These are phyloP conservation scores for Agriopis aurantiaria DNA, from an alignment of 2,888 invertebrate species.

Conservation along the genomic window DNA sequence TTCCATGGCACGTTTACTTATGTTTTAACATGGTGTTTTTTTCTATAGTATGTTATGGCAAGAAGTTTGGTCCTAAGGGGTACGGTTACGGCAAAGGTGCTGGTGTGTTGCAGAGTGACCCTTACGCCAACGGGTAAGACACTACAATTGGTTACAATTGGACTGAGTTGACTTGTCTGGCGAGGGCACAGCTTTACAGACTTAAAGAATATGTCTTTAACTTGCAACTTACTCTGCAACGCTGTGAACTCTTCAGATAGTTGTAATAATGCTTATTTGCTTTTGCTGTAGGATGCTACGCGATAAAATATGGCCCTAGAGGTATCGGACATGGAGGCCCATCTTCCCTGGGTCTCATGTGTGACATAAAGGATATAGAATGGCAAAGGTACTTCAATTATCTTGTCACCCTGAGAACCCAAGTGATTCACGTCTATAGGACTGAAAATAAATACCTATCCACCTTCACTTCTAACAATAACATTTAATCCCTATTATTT, in stretches of 20 bases:
- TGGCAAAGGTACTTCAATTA: conserved; percentile 88
- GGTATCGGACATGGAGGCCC: conserved; percentile 97
- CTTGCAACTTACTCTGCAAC: conserved; percentile 41
- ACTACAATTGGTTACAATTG: conserved; percentile 65
- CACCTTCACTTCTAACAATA: conserved; percentile 56
- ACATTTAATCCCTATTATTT: conserved; percentile 59
- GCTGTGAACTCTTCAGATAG: conserved; percentile 73
- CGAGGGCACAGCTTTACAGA: conserved; percentile 71
- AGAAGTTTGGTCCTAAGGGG: conserved; percentile 98
- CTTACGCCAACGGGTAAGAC: conserved; percentile 93
- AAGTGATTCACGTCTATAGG: conserved; percentile 61
- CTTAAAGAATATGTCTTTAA: conserved; percentile 37
- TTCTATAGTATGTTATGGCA: conserved; percentile 95
- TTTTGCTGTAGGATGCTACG: conserved; percentile 94
- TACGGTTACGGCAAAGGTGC: conserved; percentile 99
- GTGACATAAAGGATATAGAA: conserved; percentile 92
- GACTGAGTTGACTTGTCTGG: conserved; percentile 71
- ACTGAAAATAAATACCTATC: conserved; percentile 51
- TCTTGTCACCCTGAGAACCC: conserved; percentile 44
- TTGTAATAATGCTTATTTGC: conserved; percentile 76
- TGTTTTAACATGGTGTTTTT: conserved; percentile 65
- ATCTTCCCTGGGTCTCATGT: conserved; percentile 93
- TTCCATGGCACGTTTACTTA: conserved; percentile 47
- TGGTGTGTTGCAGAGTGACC: conserved; percentile 96
- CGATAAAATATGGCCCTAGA: conserved; percentile 97